Conservation (phyloP, 1,140 invertebrate species). For the Zaprionus tsacasi region DNA sequence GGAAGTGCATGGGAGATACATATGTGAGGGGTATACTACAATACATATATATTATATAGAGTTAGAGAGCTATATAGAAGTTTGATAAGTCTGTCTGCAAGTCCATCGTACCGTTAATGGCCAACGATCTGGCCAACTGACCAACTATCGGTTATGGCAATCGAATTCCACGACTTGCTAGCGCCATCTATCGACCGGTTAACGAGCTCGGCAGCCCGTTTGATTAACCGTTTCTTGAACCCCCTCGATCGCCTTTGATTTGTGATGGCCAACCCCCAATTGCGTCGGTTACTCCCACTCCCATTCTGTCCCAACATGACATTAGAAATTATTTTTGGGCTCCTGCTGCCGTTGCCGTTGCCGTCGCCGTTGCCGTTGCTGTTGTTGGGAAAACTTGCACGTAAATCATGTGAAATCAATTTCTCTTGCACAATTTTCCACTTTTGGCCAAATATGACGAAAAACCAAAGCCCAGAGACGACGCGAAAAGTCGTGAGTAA, state of each 20-base stretch:
- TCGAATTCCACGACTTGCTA: constrained; percentile 10
- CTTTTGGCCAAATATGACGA: constrained; percentile 78
- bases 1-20: constrained; percentile 25
- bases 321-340: constrained; percentile 61
- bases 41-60: neutral
- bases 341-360: constrained; percentile 18
- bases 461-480: constrained; percentile 52
- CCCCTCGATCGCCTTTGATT: constrained; percentile 35
- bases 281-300: constrained; percentile 6
- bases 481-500: constrained; percentile 70
- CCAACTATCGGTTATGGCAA: constrained; percentile 25
- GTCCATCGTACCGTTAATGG: constrained; percentile 2
- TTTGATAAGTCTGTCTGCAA: neutral
- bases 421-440: constrained; percentile 77
- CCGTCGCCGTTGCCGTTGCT: constrained; percentile 16
- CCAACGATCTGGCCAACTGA: constrained; percentile 10
- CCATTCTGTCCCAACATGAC: constrained; percentile 46
- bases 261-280: constrained; percentile 34
- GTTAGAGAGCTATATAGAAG: too few species aligned
- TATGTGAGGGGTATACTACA: neutral
- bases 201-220: constrained; percentile 32
- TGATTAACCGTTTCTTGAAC: constrained; percentile 52
- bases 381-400: constrained; percentile 58
- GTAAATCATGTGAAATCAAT: constrained; percentile 82
- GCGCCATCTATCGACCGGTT: constrained; percentile 50